Evolutionary conservation across 2,797 vertebrate genomes (phyloP).

Genomic region (Sylvia borin): DNA sequence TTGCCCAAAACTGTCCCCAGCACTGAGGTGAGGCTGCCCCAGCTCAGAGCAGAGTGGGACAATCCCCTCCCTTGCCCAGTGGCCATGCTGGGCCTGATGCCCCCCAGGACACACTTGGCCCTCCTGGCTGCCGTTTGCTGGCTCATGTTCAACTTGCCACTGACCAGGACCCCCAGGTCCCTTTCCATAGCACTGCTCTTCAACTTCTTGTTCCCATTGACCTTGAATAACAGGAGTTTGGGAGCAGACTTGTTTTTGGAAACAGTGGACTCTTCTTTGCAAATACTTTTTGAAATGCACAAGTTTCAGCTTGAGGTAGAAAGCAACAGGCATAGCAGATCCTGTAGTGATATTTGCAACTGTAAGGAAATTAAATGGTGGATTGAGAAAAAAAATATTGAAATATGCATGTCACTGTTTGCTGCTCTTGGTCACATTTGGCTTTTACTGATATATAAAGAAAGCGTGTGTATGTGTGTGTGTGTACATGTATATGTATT

Average conservation of each 20-base stretch:
- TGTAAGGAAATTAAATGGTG: not conserved
- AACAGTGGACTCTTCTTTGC: not conserved
- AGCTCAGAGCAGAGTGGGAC: fast-evolving
- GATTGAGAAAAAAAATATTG: not conserved
- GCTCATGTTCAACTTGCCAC: fast-evolving
- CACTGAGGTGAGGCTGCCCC: not conserved
- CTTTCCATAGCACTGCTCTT: not conserved
- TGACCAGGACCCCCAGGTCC: not conserved
- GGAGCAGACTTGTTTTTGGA: not conserved
- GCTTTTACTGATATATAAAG: not conserved
- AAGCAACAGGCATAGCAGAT: not conserved
- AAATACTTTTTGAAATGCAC: not conserved
- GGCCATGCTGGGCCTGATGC: fast-evolving
- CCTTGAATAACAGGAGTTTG: not conserved
- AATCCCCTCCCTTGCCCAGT: not conserved
- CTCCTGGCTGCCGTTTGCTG: not conserved
- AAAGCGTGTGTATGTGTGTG: too few species aligned
- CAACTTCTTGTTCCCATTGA: not conserved
- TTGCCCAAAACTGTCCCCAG: not conserved
- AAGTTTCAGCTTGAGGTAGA: not conserved
- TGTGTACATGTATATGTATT: not conserved
- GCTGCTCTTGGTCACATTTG: not conserved
- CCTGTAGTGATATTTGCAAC: not conserved
- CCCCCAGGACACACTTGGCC: fast-evolving
- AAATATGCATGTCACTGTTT: not conserved